phyloP scores from a whole-genome alignment of 2,113 vertebrate species.

The Paratilapia polleni region DNA sequence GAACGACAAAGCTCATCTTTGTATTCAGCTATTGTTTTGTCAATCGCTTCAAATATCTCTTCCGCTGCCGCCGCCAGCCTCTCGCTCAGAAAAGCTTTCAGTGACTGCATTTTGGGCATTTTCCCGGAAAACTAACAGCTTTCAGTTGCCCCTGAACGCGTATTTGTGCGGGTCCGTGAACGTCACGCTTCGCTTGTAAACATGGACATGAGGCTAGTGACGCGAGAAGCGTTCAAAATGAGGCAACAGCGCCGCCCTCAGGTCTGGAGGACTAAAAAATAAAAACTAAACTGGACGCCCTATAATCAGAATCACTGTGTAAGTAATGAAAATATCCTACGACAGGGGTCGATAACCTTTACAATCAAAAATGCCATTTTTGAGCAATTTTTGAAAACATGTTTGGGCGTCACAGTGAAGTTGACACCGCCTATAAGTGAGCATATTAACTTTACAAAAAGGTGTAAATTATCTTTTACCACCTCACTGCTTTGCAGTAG shows the following conservation, averaged over 20 bases:
- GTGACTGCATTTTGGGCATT: slow-evolving; percentile 50
- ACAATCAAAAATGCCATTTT: not conserved
- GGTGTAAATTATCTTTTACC: too few relatives aligned
- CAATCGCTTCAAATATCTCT: slow-evolving; percentile 71
- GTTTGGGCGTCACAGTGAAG: too few relatives aligned
- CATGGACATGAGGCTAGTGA: slow-evolving; percentile 54
- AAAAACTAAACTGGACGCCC: not conserved
- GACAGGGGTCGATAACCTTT: not conserved
- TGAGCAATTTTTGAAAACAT: too few relatives aligned
- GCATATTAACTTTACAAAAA: too few relatives aligned
- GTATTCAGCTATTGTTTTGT: slow-evolving; percentile 70
- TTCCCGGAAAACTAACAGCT: not conserved
- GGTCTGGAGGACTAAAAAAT: slow-evolving; percentile 39
- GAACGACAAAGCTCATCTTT: slow-evolving; percentile 69
- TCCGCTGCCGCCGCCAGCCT: slow-evolving; percentile 67
- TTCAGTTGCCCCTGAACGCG: not conserved
- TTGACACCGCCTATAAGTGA: too few relatives aligned
- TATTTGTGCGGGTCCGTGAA: slow-evolving; percentile 40
- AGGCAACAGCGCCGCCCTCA: slow-evolving; percentile 27
- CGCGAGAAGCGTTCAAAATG: not conserved
- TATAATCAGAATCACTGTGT: not conserved
- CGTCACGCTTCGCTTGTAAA: slow-evolving; percentile 78
- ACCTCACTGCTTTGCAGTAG: too few relatives aligned
- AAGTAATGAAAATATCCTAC: not conserved
- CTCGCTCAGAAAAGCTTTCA: slow-evolving; percentile 66